Percentiles rank a stretch among this genome's conserved stretches.
Evolutionary conservation across 2,797 vertebrate genomes (phyloP).

Genomic region (Sternarchorhynchus goeldii): DNA sequence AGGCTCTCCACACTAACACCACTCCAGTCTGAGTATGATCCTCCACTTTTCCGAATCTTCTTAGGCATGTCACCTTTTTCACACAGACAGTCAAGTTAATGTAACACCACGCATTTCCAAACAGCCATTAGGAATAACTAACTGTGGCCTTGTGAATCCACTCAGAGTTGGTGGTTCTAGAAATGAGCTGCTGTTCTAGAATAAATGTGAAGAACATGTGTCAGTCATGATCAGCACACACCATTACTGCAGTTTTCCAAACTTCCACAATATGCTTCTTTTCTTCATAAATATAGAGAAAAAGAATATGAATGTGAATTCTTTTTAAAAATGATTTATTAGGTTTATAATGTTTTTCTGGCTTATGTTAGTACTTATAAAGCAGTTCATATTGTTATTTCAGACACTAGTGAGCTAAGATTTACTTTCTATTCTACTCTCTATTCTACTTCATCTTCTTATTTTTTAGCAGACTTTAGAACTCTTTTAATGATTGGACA

Average conservation of each 20-base stretch:
- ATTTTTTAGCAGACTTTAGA: no score
- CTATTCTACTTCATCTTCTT: no score
- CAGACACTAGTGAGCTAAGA: no score
- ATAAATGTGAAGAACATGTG: not conserved
- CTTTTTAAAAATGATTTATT: no score
- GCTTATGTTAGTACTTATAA: no score
- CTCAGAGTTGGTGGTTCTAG: not conserved
- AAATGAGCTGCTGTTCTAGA: not conserved
- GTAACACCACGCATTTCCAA: conserved; percentile 3
- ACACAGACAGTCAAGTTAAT: conserved; percentile 17
- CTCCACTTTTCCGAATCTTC: conserved; percentile 45
- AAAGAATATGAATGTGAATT: no score
- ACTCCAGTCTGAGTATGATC: conserved; percentile 9
- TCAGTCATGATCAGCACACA: not conserved
- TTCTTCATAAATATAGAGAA: not conserved
- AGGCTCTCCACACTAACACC: conserved; percentile 12
- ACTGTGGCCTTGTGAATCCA: not conserved
- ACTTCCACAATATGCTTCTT: not conserved
- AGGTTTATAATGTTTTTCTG: no score
- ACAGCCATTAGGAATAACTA: not conserved
- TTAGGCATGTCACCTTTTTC: conserved; percentile 30
- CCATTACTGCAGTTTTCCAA: not conserved
- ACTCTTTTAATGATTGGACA: not conserved
- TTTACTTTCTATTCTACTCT: no score
- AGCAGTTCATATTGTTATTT: no score